These are phyloP conservation scores for Phytoseiulus persimilis DNA, from an alignment of 2,888 invertebrate species.

Conservation along the genomic window DNA sequence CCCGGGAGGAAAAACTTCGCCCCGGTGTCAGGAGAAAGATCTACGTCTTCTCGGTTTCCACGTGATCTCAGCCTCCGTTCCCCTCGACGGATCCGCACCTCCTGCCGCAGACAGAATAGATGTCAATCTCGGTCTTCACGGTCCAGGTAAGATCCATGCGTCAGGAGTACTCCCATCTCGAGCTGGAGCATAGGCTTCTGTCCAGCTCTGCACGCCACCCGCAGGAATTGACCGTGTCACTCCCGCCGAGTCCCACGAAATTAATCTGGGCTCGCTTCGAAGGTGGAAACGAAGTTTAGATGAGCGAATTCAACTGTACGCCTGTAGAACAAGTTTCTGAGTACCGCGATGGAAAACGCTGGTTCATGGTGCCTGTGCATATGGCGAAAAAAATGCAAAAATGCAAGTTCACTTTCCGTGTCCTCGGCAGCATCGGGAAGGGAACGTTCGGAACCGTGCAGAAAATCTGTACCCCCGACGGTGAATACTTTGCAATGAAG, in stretches of 20 bases:
- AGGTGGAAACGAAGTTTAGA: not conserved
- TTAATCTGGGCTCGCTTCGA: not conserved
- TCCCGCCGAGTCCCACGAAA: not conserved
- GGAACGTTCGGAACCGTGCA: constrained; percentile 26
- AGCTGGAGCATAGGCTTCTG: too few relatives aligned
- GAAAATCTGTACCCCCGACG: not conserved
- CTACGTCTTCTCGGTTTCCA: too few relatives aligned
- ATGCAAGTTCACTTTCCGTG: not conserved
- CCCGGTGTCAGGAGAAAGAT: too few relatives aligned
- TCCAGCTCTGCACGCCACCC: not conserved
- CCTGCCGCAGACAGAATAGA: too few relatives aligned
- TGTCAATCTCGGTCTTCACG: too few relatives aligned
- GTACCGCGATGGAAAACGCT: not conserved
- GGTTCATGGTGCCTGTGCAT: not conserved
- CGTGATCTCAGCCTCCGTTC: too few relatives aligned
- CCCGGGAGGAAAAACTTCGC: too few relatives aligned
- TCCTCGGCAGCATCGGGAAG: not conserved
- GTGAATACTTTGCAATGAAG: not conserved
- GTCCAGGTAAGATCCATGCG: too few relatives aligned
- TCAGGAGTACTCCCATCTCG: too few relatives aligned
- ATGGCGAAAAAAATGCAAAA: not conserved
- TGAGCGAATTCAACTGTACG: constrained; percentile 27
- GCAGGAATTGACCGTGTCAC: not conserved
- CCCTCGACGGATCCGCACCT: too few relatives aligned
- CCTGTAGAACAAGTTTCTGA: constrained; percentile 6